Percentiles rank a stretch among this genome's conserved stretches.
phyloP scores from a whole-genome alignment of 2,888 invertebrate genomes.

The Agrotis segetum region DNA sequence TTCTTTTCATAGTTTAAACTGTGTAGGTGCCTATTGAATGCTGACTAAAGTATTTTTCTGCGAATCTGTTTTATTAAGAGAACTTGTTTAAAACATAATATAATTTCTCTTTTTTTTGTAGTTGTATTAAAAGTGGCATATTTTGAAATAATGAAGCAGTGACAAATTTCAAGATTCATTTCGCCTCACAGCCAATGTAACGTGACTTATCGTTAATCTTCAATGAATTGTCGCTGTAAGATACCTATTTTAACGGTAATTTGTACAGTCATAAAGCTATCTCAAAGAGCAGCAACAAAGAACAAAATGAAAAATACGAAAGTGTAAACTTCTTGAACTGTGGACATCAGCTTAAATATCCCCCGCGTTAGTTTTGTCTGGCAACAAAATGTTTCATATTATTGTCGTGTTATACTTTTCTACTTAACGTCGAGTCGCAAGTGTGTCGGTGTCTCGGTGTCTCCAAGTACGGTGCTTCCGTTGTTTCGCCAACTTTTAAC shows the following conservation, averaged over 20 bases:
- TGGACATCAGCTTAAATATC: constrained; percentile 79
- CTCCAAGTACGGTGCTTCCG: constrained; percentile 82
- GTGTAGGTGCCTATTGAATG: background rate
- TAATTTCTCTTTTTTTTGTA: no score
- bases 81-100: no score
- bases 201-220: background rate
- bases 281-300: constrained; percentile 33
- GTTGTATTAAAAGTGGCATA: background rate
- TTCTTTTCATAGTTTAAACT: constrained; percentile 16
- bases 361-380: constrained; percentile 77
- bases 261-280: constrained; percentile 20
- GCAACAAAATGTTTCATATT: constrained; percentile 85
- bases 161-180: background rate
- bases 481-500: constrained; percentile 90
- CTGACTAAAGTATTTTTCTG: background rate
- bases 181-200: background rate
- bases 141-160: background rate
- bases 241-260: constrained; percentile 8
- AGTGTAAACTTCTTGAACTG: constrained; percentile 65
- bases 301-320: constrained; percentile 68
- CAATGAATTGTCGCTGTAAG: background rate
- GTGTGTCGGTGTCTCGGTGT: constrained; percentile 84
- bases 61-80: no score
- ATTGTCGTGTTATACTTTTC: constrained; percentile 88
- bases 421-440: constrained; percentile 88